phyloP scores from a whole-genome alignment of 2,888 invertebrate genomes.

The Acanthacorydalis orientalis region DNA sequence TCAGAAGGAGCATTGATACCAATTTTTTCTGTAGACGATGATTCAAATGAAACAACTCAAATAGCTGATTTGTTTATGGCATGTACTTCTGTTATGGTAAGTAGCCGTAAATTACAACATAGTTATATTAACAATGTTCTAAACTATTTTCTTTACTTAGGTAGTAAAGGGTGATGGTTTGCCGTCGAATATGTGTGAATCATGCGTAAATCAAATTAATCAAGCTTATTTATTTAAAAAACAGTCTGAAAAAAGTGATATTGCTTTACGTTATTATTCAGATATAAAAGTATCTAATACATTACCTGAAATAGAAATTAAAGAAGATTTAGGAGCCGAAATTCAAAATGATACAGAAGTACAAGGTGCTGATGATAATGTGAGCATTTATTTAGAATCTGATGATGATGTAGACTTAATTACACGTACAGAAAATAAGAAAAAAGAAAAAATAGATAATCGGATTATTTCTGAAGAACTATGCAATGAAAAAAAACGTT shows the following conservation, averaged over 20 bases:
- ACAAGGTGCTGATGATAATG: too few relatives aligned
- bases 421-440: not conserved
- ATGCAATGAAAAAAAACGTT: not conserved
- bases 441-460: not conserved
- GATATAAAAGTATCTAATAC: not conserved
- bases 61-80: constrained; percentile 25
- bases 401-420: not conserved
- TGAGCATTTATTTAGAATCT: not conserved
- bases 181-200: not conserved
- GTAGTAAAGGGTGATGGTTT: not conserved
- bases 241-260: not conserved
- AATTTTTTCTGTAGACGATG: constrained; percentile 22
- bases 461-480: not conserved
- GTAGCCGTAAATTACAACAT: constrained; percentile 1
- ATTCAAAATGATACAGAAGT: too few relatives aligned
- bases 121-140: too few relatives aligned
- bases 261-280: not conserved
- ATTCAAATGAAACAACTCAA: constrained; percentile 15
- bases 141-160: not conserved
- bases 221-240: constrained; percentile 2
- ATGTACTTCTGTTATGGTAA: constrained; percentile 24
- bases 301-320: not conserved
- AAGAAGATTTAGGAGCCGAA: not conserved
- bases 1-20: constrained; percentile 16
- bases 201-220: constrained; percentile 2